Evolutionary conservation across 2,113 vertebrate genomes (phyloP).

Genomic region (Myotis brandtii): DNA sequence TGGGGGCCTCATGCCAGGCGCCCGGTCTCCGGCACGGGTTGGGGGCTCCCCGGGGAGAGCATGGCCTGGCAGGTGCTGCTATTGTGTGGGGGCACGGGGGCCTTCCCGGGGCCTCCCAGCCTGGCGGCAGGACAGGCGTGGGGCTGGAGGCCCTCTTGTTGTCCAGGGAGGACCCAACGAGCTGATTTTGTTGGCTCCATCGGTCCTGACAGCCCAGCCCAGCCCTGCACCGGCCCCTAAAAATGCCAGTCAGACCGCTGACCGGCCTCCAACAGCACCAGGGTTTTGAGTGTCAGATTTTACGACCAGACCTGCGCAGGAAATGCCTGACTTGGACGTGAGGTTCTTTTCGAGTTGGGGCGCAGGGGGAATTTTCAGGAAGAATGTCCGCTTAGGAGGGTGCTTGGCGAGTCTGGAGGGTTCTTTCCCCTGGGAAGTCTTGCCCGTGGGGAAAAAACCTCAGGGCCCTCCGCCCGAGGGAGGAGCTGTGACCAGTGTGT

Average conservation of each 20-base stretch:
- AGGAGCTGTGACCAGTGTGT: background rate
- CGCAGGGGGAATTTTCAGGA: fast-evolving
- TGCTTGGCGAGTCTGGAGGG: background rate
- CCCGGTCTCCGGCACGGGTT: conserved; percentile 84
- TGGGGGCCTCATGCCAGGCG: conserved; percentile 92
- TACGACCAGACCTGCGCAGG: background rate
- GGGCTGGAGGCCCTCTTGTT: conserved; percentile 70
- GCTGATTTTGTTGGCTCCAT: conserved; percentile 61
- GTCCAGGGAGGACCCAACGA: conserved; percentile 50
- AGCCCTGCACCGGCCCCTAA: background rate
- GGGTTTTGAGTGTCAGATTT: background rate
- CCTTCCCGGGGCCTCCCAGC: conserved; percentile 81
- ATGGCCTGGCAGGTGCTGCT: conserved; percentile 92
- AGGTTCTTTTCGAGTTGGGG: background rate
- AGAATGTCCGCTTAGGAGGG: background rate
- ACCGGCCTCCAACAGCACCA: background rate
- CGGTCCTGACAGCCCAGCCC: background rate
- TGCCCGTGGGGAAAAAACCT: background rate
- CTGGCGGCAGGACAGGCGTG: conserved; percentile 65
- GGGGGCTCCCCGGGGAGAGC: conserved; percentile 83
- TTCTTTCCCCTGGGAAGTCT: background rate
- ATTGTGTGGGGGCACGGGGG: conserved; percentile 89
- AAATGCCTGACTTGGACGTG: fast-evolving
- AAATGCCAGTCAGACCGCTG: conserved; percentile 48
- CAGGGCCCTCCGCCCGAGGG: fast-evolving